A percentile compares a stretch with the other conserved stretches of the same genome.
Conservation (phyloP, 2,888 invertebrate species). For the Euzophera pinguis region DNA sequence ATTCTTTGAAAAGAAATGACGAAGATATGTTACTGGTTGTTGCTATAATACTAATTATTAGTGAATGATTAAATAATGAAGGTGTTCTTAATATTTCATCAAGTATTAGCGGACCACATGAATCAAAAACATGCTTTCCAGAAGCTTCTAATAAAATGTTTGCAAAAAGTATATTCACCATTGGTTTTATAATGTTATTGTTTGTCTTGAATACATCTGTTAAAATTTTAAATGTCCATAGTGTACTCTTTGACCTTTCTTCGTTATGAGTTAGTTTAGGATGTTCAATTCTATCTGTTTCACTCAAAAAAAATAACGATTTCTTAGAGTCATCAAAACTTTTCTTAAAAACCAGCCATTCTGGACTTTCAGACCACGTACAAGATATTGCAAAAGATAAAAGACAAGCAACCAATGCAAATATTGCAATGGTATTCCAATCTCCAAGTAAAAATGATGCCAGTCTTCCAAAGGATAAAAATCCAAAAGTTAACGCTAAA, state of each 20-base stretch:
- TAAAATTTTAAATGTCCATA: constrained; percentile 21
- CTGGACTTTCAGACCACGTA: constrained; percentile 80
- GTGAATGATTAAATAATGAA: constrained; percentile 33
- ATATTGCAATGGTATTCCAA: constrained; percentile 28
- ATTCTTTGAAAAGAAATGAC: constrained; percentile 34
- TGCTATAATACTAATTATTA: constrained; percentile 39
- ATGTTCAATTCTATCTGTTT: constrained; percentile 25
- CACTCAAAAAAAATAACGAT: constrained; percentile 76
- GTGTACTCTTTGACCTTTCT: constrained; percentile 23
- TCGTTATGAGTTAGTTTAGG: constrained; percentile 29
- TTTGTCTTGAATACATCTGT: constrained; percentile 20
- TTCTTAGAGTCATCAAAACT: constrained; percentile 63
- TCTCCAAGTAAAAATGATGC: constrained; percentile 35
- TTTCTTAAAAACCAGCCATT: constrained; percentile 73
- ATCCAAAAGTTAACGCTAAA: constrained; percentile 36
- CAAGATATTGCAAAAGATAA: constrained; percentile 39
- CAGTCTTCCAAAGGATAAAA: constrained; percentile 32
- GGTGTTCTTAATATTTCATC: constrained; percentile 27
- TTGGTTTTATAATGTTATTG: neutral
- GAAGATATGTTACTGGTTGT: constrained; percentile 33
- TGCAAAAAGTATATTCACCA: neutral
- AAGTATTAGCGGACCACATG: constrained; percentile 28
- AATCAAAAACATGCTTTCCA: constrained; percentile 41
- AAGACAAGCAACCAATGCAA: constrained; percentile 27
- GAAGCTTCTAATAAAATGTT: constrained; percentile 30